A percentile compares a stretch with the other conserved stretches of the same genome.
Evolutionary conservation across 2,888 invertebrate species (phyloP).

Genomic region (Iphiclides podalirius): DNA sequence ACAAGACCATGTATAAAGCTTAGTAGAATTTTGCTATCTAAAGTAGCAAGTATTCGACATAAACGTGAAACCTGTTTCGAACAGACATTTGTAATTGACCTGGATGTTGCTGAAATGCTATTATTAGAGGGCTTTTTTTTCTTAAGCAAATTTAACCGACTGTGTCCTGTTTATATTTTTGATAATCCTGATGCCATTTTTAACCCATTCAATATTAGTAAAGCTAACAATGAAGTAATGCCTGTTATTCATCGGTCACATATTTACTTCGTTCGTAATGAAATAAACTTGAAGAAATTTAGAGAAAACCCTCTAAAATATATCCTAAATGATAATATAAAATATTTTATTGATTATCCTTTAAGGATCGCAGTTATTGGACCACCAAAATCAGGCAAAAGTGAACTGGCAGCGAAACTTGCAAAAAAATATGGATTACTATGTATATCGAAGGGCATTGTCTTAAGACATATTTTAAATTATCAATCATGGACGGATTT

Average conservation of each 20-base stretch:
- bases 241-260: slow-evolving; percentile 80
- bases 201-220: slow-evolving; percentile 69
- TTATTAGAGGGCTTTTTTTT: slow-evolving; percentile 80
- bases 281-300: slow-evolving; percentile 71
- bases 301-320: slow-evolving; percentile 79
- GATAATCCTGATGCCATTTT: slow-evolving; percentile 67
- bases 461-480: slow-evolving; percentile 69
- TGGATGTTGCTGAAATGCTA: slow-evolving; percentile 78
- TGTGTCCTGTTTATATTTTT: slow-evolving; percentile 82
- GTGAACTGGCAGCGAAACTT: slow-evolving; percentile 76
- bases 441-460: slow-evolving; percentile 76
- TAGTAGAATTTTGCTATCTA: slow-evolving; percentile 42
- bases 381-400: slow-evolving; percentile 82
- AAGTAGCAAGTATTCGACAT: slow-evolving; percentile 53
- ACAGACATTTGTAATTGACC: slow-evolving; percentile 72
- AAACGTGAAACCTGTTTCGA: slow-evolving; percentile 78
- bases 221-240: slow-evolving; percentile 61
- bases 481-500: slow-evolving; percentile 75
- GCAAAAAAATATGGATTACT: slow-evolving; percentile 74
- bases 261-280: slow-evolving; percentile 80
- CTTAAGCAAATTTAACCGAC: slow-evolving; percentile 81
- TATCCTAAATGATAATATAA: slow-evolving; percentile 54
- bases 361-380: slow-evolving; percentile 80
- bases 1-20: slow-evolving; percentile 54
- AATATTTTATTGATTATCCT: slow-evolving; percentile 68